Conservation (phyloP, 2,113 vertebrate species). For the Aphyosemion australe region DNA sequence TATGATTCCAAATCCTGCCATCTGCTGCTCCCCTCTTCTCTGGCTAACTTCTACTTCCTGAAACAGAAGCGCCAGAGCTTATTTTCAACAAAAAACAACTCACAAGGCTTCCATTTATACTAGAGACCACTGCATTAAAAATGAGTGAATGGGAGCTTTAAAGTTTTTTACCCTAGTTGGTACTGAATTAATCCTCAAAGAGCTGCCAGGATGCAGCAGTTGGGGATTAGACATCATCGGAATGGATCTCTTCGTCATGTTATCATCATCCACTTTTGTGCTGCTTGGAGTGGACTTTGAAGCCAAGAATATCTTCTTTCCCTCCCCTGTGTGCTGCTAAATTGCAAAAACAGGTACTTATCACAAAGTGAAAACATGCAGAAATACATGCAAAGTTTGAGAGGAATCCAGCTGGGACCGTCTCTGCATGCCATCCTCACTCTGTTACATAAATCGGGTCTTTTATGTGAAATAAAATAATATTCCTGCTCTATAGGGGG, state of each 20-base stretch:
- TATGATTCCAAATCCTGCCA: too few species aligned
- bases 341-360: slow-evolving; percentile 27
- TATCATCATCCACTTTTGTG: slow-evolving; percentile 39
- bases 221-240: slow-evolving; percentile 50
- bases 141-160: too few species aligned
- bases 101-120: too few species aligned
- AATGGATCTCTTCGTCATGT: slow-evolving; percentile 38
- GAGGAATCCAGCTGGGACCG: slow-evolving; percentile 1
- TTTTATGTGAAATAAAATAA: slow-evolving; percentile 57
- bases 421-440: slow-evolving; percentile 18
- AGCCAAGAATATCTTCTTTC: background rate
- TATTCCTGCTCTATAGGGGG: slow-evolving; percentile 36
- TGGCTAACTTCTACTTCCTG: too few species aligned
- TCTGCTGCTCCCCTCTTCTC: too few species aligned
- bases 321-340: slow-evolving; percentile 2
- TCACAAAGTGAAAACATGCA: slow-evolving; percentile 28
- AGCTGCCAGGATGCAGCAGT: too few species aligned
- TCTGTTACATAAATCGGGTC: slow-evolving; percentile 53
- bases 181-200: background rate
- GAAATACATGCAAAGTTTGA: slow-evolving; percentile 19
- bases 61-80: too few species aligned
- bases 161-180: too few species aligned
- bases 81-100: too few species aligned
- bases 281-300: slow-evolving; percentile 15
- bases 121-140: too few species aligned